Conservation (phyloP, 2,888 invertebrate genomes). For the Oscheius sp. region DNA sequence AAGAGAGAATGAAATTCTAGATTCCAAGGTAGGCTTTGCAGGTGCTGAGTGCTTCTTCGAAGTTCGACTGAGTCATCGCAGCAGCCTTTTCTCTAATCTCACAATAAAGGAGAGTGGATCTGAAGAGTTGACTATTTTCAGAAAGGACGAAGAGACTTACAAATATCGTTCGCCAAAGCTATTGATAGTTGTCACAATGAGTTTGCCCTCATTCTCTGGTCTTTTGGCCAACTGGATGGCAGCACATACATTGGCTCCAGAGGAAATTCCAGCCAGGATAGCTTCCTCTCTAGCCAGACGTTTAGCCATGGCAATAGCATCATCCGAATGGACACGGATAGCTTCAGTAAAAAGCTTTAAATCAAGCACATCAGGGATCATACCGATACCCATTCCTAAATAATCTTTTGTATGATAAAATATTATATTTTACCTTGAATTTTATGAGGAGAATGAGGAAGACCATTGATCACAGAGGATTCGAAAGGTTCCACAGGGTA, state of each 20-base stretch:
- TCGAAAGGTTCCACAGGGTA: slow-evolving; percentile 63
- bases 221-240: slow-evolving; percentile 61
- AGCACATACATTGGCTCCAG: slow-evolving; percentile 64
- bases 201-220: slow-evolving; percentile 64
- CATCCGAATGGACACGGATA: slow-evolving; percentile 55
- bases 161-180: slow-evolving; percentile 65
- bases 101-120: slow-evolving; percentile 56
- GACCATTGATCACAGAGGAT: slow-evolving; percentile 59
- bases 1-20: not conserved
- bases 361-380: slow-evolving; percentile 63
- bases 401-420: not conserved
- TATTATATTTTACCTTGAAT: slow-evolving; percentile 52
- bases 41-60: slow-evolving; percentile 44
- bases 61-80: slow-evolving; percentile 36
- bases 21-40: slow-evolving; percentile 39
- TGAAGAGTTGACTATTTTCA: slow-evolving; percentile 22
- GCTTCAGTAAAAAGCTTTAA: slow-evolving; percentile 55
- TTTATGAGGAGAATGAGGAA: slow-evolving; percentile 59
- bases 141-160: slow-evolving; percentile 32
- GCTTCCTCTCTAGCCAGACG: slow-evolving; percentile 63
- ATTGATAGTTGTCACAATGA: slow-evolving; percentile 64
- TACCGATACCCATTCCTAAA: slow-evolving; percentile 59
- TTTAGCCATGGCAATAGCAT: slow-evolving; percentile 65
- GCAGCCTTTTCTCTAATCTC: slow-evolving; percentile 53
- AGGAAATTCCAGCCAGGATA: slow-evolving; percentile 58